A percentile compares a stretch with the other conserved stretches of the same genome.
These are phyloP conservation scores for Xanthia togata DNA, from an alignment of 2,888 invertebrate genomes.

Conservation along the genomic window DNA sequence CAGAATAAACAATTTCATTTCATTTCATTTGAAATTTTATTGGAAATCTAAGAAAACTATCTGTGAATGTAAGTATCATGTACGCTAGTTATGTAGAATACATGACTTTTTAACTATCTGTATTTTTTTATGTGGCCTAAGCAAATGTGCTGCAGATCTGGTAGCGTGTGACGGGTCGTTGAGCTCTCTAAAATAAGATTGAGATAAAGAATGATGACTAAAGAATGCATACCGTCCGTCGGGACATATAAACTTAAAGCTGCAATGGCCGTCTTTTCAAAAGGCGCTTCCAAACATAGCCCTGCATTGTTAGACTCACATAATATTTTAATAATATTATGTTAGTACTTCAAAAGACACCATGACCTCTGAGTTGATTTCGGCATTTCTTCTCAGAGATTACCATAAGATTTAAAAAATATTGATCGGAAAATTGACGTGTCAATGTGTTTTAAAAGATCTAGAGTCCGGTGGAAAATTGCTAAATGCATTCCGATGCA, in stretches of 20 bases:
- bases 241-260: background rate
- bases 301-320: background rate
- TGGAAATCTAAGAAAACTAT: background rate
- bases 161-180: background rate
- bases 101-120: background rate
- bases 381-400: too few relatives aligned
- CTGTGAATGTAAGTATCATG: background rate
- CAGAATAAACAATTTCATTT: too few relatives aligned
- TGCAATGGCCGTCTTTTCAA: background rate
- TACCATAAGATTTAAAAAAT: background rate
- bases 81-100: background rate
- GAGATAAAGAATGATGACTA: background rate
- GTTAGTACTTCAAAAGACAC: background rate
- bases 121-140: background rate
- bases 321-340: background rate
- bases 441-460: background rate
- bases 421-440: background rate
- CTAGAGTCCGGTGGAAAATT: background rate
- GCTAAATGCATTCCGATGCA: too few relatives aligned
- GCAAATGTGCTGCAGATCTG: background rate
- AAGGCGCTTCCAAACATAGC: background rate
- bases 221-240: background rate
- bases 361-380: background rate
- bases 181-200: background rate
- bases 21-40: background rate